Conservation (phyloP, 2,888 invertebrate species). For the Drosophila differens region DNA sequence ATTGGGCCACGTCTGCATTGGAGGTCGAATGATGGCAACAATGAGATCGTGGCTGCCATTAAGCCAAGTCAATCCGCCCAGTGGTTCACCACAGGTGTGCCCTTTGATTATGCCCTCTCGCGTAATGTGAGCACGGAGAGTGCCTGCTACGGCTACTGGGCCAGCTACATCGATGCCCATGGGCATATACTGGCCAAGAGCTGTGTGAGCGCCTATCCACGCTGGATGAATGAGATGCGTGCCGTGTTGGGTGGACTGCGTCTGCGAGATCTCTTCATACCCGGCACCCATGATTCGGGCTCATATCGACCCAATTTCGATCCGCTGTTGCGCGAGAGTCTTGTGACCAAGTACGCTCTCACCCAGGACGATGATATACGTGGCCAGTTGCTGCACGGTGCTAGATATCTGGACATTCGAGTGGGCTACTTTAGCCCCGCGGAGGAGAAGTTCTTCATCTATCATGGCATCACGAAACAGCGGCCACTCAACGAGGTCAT, state of each 20-base stretch:
- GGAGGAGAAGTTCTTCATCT: slow-evolving; percentile 86
- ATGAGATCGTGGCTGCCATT: slow-evolving; percentile 77
- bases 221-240: slow-evolving; percentile 87
- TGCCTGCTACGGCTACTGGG: slow-evolving; percentile 85
- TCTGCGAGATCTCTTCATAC: slow-evolving; percentile 88
- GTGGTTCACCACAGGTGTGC: slow-evolving; percentile 84
- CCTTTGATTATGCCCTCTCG: slow-evolving; percentile 81
- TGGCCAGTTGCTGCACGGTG: slow-evolving; percentile 87
- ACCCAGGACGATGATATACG: slow-evolving; percentile 87
- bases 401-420: slow-evolving; percentile 88
- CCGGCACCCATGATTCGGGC: slow-evolving; percentile 90
- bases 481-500: slow-evolving; percentile 86
- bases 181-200: slow-evolving; percentile 83
- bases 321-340: slow-evolving; percentile 82
- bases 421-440: slow-evolving; percentile 86
- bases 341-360: slow-evolving; percentile 86
- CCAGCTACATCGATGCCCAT: slow-evolving; percentile 81
- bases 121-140: slow-evolving; percentile 77
- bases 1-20: slow-evolving; percentile 62
- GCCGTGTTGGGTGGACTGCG: slow-evolving; percentile 85
- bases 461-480: slow-evolving; percentile 87
- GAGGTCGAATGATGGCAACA: slow-evolving; percentile 79
- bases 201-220: slow-evolving; percentile 86
- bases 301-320: slow-evolving; percentile 86
- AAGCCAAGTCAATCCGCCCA: slow-evolving; percentile 73